Base-by-base conservation (phyloP, 2,888 invertebrate species). In the Lasioglossum leucozonium region DNA sequence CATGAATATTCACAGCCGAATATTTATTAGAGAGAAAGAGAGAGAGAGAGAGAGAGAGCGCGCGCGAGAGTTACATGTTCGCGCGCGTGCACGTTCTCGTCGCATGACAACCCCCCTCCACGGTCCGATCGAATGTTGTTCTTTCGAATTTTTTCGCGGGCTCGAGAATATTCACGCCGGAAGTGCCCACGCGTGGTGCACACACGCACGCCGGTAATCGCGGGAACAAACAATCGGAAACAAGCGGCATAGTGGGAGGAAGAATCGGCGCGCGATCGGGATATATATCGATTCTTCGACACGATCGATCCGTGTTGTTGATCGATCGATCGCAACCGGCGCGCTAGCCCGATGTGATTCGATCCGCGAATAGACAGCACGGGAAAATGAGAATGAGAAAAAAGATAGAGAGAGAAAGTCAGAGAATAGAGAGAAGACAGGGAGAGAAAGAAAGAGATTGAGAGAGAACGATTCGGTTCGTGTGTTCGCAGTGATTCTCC, bases 181-280 rank as follows among this genome's bases (percentile, higher is more conserved):
- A 26, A 37, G 55, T 72, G 8, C n/a, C 13, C 44, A 30, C 44
- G 22, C 47, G 34, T 58, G 58, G 34, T 58, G 58, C 76, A 37
- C 85, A 13, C 75, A 34, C 30, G 62, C 6, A 62, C 71, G 51
- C 26, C 55, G 47, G 34, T 79, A 81, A 79, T 65, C 77, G 76
- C 62, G 77, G 77, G 30, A 37, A 81, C 78, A 80, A 81, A 81
- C 62, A 72, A 83, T 88, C 82, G 90, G 89, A 79, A 90, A 82
- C 89, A 88, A 90, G 89, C 82, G 91, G 88, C 88, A 78, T 78
- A 86, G 81, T 84, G 81, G 87, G 37, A 37, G 69, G 74, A 84
- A 65, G 79, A 84, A 85, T 69, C 76, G 82, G 44, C 44, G 80
- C 84, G 81, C 84, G 84, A 81, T 75, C 74, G 86, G 74, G 78